phyloP scores from a whole-genome alignment of 2,113 vertebrate species.

The Crotophaga sulcirostris region DNA sequence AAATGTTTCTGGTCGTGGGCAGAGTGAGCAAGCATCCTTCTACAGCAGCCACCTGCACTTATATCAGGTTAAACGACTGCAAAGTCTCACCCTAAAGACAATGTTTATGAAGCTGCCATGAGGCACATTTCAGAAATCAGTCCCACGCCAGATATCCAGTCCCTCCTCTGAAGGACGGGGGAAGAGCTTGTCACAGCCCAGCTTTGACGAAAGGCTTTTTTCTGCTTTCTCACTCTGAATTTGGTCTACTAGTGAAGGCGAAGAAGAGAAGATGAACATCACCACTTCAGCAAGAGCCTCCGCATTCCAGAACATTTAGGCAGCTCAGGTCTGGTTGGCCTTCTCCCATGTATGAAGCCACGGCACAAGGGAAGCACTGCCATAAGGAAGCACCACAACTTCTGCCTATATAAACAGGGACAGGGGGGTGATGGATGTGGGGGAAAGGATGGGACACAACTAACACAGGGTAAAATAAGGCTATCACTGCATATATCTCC shows the following conservation, averaged over 20 bases:
- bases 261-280: neutral
- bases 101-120: neutral
- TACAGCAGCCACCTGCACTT: neutral
- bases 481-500: neutral
- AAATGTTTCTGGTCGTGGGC: neutral
- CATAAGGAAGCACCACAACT: neutral
- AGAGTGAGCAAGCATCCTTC: neutral
- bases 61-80: neutral
- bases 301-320: fast-evolving
- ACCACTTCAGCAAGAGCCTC: neutral
- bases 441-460: neutral
- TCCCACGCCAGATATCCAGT: neutral
- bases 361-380: neutral
- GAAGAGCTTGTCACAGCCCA: neutral
- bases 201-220: neutral
- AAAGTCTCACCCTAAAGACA: neutral
- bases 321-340: neutral
- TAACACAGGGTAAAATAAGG: neutral
- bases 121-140: neutral
- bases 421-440: fast-evolving
- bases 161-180: neutral
- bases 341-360: neutral
- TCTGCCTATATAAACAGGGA: neutral
- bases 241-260: neutral
- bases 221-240: neutral